Conservation (phyloP, 2,797 vertebrate species). For the Chiroxiphia lanceolata region DNA sequence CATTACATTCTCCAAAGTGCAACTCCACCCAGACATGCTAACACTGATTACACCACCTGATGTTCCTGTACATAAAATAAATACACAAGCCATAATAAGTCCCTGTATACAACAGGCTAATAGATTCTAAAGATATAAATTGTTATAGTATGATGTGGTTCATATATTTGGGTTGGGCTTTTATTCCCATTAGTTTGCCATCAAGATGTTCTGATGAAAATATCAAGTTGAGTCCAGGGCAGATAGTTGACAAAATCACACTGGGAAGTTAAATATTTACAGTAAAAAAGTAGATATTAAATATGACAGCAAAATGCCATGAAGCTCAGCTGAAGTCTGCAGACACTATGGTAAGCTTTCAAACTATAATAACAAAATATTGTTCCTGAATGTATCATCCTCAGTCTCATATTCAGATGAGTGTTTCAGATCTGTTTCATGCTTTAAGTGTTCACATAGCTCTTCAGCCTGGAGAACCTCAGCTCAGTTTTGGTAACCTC, state of each 20-base stretch:
- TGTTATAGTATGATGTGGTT: background rate
- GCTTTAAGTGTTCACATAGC: background rate
- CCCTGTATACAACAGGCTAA: background rate
- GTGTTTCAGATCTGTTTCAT: background rate
- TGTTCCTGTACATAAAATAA: background rate
- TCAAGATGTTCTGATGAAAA: background rate
- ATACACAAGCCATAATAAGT: background rate
- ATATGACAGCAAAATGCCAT: background rate
- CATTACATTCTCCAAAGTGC: background rate
- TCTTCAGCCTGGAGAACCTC: background rate
- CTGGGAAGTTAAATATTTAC: background rate
- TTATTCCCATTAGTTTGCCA: background rate
- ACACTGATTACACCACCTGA: background rate
- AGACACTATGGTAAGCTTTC: background rate
- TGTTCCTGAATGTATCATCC: background rate
- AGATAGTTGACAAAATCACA: background rate
- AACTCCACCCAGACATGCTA: background rate
- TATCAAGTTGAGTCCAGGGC: background rate
- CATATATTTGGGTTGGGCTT: background rate
- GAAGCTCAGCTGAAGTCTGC: background rate
- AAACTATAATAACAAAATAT: background rate
- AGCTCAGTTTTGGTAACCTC: background rate
- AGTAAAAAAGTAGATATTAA: background rate
- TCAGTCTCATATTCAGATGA: background rate
- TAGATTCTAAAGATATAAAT: background rate